Evolutionary conservation across 2,888 invertebrate genomes (phyloP).

Genomic region (Eristalis intricaria): DNA sequence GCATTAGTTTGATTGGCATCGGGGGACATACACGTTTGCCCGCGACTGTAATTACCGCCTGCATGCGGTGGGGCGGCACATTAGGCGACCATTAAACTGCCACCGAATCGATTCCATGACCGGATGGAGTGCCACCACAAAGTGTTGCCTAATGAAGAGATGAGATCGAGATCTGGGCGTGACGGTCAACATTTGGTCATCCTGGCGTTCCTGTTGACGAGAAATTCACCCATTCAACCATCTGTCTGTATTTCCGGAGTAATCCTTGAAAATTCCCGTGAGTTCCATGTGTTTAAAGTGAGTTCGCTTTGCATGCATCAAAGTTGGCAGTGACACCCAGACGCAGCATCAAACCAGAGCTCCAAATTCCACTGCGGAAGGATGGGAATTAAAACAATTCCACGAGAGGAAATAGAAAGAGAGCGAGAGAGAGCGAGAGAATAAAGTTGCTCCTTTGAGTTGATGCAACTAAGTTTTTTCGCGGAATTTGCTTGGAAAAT

Average conservation of each 20-base stretch:
- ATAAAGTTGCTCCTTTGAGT: neutral
- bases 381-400: neutral
- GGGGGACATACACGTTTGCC: neutral
- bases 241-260: too few relatives aligned
- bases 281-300: neutral
- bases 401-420: too few relatives aligned
- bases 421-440: neutral
- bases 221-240: too few relatives aligned
- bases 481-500: neutral
- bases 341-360: neutral
- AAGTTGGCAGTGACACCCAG: neutral
- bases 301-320: neutral
- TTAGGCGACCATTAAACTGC: slow-evolving; percentile 27
- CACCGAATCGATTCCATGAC: neutral
- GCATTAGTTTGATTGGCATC: slow-evolving; percentile 17
- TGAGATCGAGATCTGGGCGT: too few relatives aligned
- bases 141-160: too few relatives aligned
- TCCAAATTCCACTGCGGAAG: neutral
- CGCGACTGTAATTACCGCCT: slow-evolving; percentile 45
- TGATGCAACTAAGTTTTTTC: neutral
- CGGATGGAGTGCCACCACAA: neutral
- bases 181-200: too few relatives aligned
- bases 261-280: too few relatives aligned
- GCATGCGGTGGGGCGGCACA: slow-evolving; percentile 2
- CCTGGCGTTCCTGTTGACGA: too few relatives aligned